Evolutionary conservation across 2,797 vertebrate species (phyloP), one percentile per base, ranked within the genome.

Genomic region (Myotis daubentonii): DNA sequence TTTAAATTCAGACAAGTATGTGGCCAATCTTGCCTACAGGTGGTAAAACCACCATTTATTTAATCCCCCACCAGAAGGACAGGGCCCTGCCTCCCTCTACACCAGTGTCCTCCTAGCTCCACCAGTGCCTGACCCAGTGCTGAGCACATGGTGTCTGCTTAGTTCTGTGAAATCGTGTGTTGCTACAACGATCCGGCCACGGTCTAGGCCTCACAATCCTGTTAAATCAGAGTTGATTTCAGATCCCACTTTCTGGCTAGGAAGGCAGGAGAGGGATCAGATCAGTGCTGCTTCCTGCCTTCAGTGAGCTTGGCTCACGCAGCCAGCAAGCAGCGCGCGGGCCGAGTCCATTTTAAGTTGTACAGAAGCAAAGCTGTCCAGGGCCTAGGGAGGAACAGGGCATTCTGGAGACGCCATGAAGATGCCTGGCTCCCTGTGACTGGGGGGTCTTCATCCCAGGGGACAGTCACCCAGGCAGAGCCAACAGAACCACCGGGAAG

Each of bases 121-220:
- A n/a, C 60, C 51, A 8, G 41, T 0, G 23, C 71, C 87, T 25
- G 22, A 72, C 57, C 16, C 47, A 19, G 68, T 23, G 49, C 87
- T 23, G 62, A 89, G 87, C 38, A 22, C 49, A n/a, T 0, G 0
- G 6, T 1, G 8, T n/a, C 11, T 2, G 0, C 47, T 28, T 22
- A 53, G 30, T 17, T 7, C 5, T 38, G 38, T 65, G 62, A n/a
- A 19, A 8, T 36, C 12, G 2, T 2, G 22, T 30, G 44, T 47
- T 33, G 3, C 60, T 30, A 89, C 36, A 62, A 38, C 79, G 30
- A 53, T 11, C 82, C 2, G 11, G 89, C 49, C 71, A 17, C 0
- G 1, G 17, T 11, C 33, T 23, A 47, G 53, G 89, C 28, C 89
- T 92, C 17, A 4, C 11, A 25, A 44, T 30, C 28, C 36, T 1